phyloP scores from a whole-genome alignment of 2,888 invertebrate genomes.

The Hybos culiciformis region DNA sequence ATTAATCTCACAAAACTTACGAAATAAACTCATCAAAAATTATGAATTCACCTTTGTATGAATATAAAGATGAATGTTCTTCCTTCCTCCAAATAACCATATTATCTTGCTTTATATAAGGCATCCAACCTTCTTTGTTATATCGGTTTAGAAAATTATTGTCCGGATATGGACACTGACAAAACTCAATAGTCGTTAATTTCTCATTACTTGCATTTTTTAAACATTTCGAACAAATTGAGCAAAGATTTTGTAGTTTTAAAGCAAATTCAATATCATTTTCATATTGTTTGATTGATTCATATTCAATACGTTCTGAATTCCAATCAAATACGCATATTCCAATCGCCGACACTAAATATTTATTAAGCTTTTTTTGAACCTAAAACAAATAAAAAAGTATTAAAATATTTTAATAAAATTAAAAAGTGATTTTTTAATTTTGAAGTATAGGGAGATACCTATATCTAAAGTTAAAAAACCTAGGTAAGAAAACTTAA shows the following conservation, averaged over 20 bases:
- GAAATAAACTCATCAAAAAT: background rate
- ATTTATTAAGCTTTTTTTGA: conserved; percentile 39
- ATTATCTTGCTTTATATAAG: conserved; percentile 65
- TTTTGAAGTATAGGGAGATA: too few species aligned
- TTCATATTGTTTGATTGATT: conserved; percentile 41
- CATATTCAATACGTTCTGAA: conserved; percentile 41
- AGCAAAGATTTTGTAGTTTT: conserved; percentile 39
- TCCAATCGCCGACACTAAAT: conserved; percentile 42
- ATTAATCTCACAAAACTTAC: background rate
- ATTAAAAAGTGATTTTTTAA: background rate
- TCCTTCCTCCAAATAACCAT: conserved; percentile 70
- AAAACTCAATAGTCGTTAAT: conserved; percentile 37
- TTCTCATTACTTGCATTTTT: conserved; percentile 33
- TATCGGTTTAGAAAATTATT: too few species aligned
- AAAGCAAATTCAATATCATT: conserved; percentile 46
- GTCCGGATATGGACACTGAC: conserved; percentile 32
- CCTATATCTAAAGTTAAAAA: too few species aligned
- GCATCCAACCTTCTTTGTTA: conserved; percentile 41
- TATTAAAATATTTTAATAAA: background rate
- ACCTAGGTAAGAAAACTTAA: too few species aligned
- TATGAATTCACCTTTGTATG: conserved; percentile 51
- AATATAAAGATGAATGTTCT: conserved; percentile 53
- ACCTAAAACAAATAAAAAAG: conserved; percentile 13
- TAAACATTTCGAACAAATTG: conserved; percentile 39
- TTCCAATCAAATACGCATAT: conserved; percentile 48